Evolutionary conservation across 2,888 invertebrate species (phyloP), one percentile per base, ranked within the genome.

Genomic region (Xestia sexstrigata): DNA sequence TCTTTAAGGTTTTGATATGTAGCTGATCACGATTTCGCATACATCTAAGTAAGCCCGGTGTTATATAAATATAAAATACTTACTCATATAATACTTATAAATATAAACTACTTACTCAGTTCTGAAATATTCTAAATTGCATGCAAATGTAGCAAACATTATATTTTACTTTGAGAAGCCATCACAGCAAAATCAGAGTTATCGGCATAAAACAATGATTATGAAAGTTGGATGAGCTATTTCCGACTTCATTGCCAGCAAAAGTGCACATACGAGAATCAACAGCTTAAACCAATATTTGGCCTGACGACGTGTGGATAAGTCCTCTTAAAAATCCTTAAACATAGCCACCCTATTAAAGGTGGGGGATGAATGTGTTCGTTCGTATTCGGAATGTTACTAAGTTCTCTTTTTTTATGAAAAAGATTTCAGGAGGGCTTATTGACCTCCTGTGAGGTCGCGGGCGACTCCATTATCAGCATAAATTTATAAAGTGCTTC

Each of bases 341-440:
- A 52, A 47, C n/a, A 4, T 23, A 11, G 15, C 23, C 69, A 84
- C 78, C 79, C 76, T 81, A 82, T 23, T 15, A 2, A 58, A 82
- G 88, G 76, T 83, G 84, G 79, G 77, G 77, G 76, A 82, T 79
- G 82, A 85, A 83, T 88, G 84, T 83, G 74, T 75, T 74, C 74
- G 84, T 87, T 84, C 83, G 86, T 87, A 85, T 88, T 83, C 65
- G 81, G 83, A 83, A 87, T 81, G 83, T 84, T 85, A 77, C 81
- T 78, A 82, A 84, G 81, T 84, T 87, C 74, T 62, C 42, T 83
- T 83, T 82, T 88, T 70, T 47, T 45, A 30, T 49, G 52, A 71
- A 88, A 89, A 89, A 86, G 82, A 87, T 87, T 88, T 86, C 71
- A 71, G 67, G 55, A 74, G 75, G 73, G 72, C 74, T 83, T 86